Conservation (phyloP, 1,140 invertebrate genomes). For the Brachystomella parvula region DNA sequence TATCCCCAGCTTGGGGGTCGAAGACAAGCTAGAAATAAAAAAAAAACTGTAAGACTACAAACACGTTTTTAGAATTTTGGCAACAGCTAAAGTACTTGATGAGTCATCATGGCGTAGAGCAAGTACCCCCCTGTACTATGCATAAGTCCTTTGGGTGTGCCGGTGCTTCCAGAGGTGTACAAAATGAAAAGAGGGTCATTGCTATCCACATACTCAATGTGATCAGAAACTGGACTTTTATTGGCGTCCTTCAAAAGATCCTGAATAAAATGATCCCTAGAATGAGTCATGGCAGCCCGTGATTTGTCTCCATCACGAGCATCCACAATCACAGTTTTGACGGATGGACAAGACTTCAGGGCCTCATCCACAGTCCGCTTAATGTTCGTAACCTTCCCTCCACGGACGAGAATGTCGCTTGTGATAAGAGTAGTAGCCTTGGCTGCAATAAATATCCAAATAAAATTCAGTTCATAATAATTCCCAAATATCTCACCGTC, state of each 20-base stretch:
- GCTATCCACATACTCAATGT: constrained; percentile 45
- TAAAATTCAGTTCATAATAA: not conserved
- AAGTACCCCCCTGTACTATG: constrained; percentile 51
- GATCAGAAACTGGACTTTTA: constrained; percentile 39
- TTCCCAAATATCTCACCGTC: constrained; percentile 42
- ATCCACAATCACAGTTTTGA: constrained; percentile 48
- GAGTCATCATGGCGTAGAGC: constrained; percentile 47
- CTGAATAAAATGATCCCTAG: constrained; percentile 38
- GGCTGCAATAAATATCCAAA: constrained; percentile 40
- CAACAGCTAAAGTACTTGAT: constrained; percentile 43
- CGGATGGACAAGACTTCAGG: constrained; percentile 42
- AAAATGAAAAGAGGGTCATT: constrained; percentile 52
- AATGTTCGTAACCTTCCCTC: constrained; percentile 47
- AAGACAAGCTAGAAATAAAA: constrained; percentile 44
- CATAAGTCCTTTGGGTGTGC: constrained; percentile 51
- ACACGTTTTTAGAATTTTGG: not conserved
- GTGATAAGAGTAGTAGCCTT: constrained; percentile 48
- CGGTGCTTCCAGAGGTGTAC: constrained; percentile 53
- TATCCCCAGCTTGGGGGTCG: constrained; percentile 46
- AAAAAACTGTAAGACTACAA: constrained; percentile 12
- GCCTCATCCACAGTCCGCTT: constrained; percentile 50
- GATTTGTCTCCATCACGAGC: constrained; percentile 41
- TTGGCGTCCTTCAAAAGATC: constrained; percentile 29
- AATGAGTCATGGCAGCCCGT: constrained; percentile 40
- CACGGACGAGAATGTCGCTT: constrained; percentile 47